Conservation (phyloP, 2,888 invertebrate species). For the Ischnura elegans region DNA sequence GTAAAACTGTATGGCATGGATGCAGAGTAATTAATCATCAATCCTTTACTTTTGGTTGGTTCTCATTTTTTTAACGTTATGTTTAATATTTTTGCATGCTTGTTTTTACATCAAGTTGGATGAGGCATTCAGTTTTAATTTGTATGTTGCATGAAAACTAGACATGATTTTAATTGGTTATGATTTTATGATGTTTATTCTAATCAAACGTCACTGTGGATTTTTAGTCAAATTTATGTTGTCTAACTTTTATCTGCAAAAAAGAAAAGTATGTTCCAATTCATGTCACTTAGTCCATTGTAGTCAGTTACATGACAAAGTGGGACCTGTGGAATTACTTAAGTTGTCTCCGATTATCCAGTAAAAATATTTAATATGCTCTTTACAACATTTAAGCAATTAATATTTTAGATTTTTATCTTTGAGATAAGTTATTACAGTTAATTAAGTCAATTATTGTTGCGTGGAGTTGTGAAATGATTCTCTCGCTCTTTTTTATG, state of each 20-base stretch:
- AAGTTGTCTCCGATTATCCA: background rate
- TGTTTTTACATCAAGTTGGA: constrained; percentile 63
- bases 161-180: background rate
- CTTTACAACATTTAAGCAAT: background rate
- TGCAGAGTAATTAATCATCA: background rate
- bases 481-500: background rate
- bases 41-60: constrained; percentile 56
- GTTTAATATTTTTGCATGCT: constrained; percentile 40
- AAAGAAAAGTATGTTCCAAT: background rate
- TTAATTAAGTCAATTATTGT: background rate
- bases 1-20: constrained; percentile 45
- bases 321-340: background rate
- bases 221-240: background rate
- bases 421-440: background rate
- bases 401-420: background rate
- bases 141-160: constrained; percentile 65
- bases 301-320: background rate
- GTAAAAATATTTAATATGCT: background rate
- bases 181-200: background rate
- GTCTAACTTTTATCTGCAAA: background rate
- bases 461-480: background rate
- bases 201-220: background rate
- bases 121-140: constrained; percentile 72
- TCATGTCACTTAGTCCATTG: background rate
- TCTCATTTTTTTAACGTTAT: constrained; percentile 4